These are phyloP conservation scores for Holothuria leucospilota DNA, from an alignment of 53 echinoderm and acorn worm genomes.

Conservation along the genomic window DNA sequence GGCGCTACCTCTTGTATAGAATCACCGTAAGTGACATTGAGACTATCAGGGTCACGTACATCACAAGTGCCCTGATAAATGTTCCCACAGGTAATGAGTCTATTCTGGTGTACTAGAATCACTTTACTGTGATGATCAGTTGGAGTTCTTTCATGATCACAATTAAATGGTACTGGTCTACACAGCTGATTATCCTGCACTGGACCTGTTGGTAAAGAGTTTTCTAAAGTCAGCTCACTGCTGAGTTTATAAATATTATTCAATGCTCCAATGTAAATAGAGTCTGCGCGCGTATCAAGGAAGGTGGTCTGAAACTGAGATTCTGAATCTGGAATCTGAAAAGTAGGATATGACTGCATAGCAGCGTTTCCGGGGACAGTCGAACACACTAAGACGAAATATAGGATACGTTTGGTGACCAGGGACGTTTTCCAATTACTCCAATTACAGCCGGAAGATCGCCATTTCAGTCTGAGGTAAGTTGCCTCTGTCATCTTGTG, in stretches of 20 bases:
- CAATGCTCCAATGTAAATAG: constrained; percentile 38
- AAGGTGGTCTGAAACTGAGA: constrained; percentile 13
- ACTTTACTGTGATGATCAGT: constrained; percentile 84
- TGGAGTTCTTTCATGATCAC: neutral
- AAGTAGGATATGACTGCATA: neutral
- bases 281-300: neutral
- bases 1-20: constrained; percentile 65
- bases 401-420: too few relatives aligned
- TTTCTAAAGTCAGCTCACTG: constrained; percentile 34
- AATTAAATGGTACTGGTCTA: constrained; percentile 54
- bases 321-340: constrained; percentile 1
- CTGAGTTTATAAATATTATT: constrained; percentile 64
- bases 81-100: constrained; percentile 66
- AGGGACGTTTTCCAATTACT: too few relatives aligned
- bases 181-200: constrained; percentile 62
- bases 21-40: constrained; percentile 35
- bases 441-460: neutral
- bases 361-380: too few relatives aligned
- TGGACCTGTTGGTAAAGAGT: constrained; percentile 62
- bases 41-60: constrained; percentile 12
- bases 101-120: constrained; percentile 65
- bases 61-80: constrained; percentile 71
- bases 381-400: too few relatives aligned
- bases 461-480: too few relatives aligned
- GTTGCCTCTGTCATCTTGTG: too few relatives aligned